These are phyloP conservation scores for Austrolebias charrua DNA, from an alignment of 2,797 vertebrate species.

Conservation along the genomic window DNA sequence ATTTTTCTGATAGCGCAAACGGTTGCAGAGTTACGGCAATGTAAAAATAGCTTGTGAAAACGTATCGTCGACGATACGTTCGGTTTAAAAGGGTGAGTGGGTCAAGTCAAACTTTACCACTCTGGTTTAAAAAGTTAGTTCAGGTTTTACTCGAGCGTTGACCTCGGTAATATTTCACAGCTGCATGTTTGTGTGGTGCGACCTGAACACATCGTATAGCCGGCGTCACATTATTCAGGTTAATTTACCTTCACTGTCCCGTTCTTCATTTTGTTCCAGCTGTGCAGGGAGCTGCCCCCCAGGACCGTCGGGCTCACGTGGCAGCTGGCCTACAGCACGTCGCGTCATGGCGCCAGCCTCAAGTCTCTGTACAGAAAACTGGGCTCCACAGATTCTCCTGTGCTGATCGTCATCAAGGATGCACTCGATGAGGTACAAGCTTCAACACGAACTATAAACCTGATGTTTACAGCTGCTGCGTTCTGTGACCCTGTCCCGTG, in stretches of 20 bases:
- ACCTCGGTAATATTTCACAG: constrained; percentile 3
- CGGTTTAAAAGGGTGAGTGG: too few species aligned
- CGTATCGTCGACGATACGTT: too few species aligned
- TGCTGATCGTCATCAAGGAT: constrained; percentile 80
- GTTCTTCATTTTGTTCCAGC: constrained; percentile 48
- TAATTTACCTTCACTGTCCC: not conserved
- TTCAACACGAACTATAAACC: not conserved
- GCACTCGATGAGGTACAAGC: constrained; percentile 75
- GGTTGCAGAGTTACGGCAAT: too few species aligned
- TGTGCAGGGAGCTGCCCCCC: constrained; percentile 78
- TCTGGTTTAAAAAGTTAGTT: not conserved
- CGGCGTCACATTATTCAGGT: not conserved
- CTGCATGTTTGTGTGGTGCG: not conserved
- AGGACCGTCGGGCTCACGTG: constrained; percentile 75
- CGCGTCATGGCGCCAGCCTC: constrained; percentile 80
- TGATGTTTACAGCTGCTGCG: not conserved
- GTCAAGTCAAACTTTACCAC: constrained; percentile 3
- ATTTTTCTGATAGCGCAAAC: too few species aligned
- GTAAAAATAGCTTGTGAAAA: too few species aligned
- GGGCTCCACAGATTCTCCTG: constrained; percentile 71
- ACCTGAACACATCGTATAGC: not conserved
- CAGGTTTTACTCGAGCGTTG: too few species aligned
- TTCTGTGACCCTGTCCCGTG: not conserved
- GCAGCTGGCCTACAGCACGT: constrained; percentile 79
- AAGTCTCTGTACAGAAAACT: constrained; percentile 83